These are phyloP conservation scores for Agelas oroides DNA, from an alignment of 37 sponge, comb jelly and placozoan species.

Conservation along the genomic window DNA sequence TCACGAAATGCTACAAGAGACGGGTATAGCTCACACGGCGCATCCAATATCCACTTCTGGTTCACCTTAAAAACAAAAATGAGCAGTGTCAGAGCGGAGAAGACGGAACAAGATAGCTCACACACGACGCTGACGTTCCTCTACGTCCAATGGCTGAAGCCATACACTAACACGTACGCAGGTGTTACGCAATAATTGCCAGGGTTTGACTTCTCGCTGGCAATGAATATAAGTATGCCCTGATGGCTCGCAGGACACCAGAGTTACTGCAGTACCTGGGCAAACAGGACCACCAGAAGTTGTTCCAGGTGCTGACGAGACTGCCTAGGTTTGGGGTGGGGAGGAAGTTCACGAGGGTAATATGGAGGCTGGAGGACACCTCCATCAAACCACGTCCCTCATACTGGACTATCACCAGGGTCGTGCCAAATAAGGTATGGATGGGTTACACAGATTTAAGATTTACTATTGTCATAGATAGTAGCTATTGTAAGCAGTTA, in stretches of 20 bases:
- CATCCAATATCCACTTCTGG: too few relatives aligned
- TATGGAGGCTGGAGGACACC: constrained; percentile 33
- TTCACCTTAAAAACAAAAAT: too few relatives aligned
- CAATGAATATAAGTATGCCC: too few relatives aligned
- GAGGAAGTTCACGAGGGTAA: constrained; percentile 47
- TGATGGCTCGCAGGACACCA: neutral
- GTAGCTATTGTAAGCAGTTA: neutral
- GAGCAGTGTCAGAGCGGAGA: too few relatives aligned
- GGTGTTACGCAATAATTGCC: too few relatives aligned
- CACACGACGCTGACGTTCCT: too few relatives aligned
- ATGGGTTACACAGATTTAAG: neutral
- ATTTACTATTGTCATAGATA: neutral
- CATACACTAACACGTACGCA: too few relatives aligned
- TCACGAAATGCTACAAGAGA: too few relatives aligned
- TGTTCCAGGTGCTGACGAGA: constrained; percentile 46
- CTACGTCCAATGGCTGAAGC: too few relatives aligned
- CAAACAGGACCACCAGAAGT: constrained; percentile 35
- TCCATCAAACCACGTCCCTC: neutral
- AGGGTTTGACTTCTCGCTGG: too few relatives aligned
- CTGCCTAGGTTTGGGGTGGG: constrained; percentile 50
- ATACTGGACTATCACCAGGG: constrained; percentile 68
- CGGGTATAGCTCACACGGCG: too few relatives aligned
- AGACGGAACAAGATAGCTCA: too few relatives aligned
- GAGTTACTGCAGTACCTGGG: constrained; percentile 12
- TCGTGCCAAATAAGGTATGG: constrained; percentile 36